Evolutionary conservation across 2,113 vertebrate species (phyloP), one percentile per base, ranked within the genome.

Genomic region (Muscicapa adusta): DNA sequence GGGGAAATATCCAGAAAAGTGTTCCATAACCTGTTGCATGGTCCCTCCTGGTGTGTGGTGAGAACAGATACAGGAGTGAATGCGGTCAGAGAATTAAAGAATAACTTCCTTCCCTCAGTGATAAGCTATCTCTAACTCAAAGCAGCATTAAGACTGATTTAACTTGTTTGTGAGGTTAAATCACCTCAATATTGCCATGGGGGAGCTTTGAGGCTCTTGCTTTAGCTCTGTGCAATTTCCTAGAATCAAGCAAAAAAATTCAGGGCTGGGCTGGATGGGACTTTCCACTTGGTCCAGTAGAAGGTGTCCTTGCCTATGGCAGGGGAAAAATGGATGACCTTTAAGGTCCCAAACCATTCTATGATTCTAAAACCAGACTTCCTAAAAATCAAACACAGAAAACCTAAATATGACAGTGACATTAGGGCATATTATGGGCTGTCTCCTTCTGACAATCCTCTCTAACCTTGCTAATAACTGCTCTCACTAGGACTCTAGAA

Each of bases 401-500:
- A 84, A 47, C 0, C 3, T 47, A 57, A 61, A 43, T 14, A 43
- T 0, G 15, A 19, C 26, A n/a, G 24, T 31, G 14, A 29, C 16
- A 25, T 36, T 6, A 38, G 26, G 20, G 36, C 13, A 17, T 54
- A 10, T 42, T 50, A 11, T 29, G 38, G 28, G 23, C 33, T 34
- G 3, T 10, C 9, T 60, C 16, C 23, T 61, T 66, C 36, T 1
- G 3, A 8, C 26, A 10, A 10, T 6, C 54, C 34, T 42, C 29
- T 28, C 34, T 11, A 54, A 24, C 38, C 73, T 50, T 40, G n/a
- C 14, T 38, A 22, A 82, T 6, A 23, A 7, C 13, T 0, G 10
- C 60, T 60, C 29, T 54, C 0, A 0, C 18, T 7, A 6, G 14
- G 61, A 16, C 5, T 71, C 14, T 2, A 45, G 29, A 50, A 26